Conservation (phyloP, 2,113 vertebrate genomes). For the Todiramphus chloris region DNA sequence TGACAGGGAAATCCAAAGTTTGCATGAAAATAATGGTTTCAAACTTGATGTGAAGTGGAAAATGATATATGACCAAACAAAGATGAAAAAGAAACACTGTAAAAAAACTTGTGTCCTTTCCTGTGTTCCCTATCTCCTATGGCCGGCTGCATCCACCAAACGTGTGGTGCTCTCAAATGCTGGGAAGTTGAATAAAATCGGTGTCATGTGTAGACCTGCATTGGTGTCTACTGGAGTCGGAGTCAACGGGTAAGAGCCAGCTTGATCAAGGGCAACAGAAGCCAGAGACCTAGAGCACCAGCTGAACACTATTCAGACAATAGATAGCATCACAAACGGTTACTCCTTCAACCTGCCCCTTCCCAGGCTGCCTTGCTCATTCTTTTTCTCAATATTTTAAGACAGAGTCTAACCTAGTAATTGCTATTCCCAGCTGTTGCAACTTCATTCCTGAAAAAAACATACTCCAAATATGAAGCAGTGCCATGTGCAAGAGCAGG, state of each 20-base stretch:
- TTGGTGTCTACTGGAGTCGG: background rate
- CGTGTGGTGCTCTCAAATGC: background rate
- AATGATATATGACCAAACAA: background rate
- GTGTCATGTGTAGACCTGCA: background rate
- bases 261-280: background rate
- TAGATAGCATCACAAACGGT: background rate
- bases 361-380: background rate
- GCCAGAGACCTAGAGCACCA: background rate
- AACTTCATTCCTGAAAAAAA: background rate
- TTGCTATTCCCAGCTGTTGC: background rate
- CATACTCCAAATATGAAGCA: background rate
- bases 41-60: background rate
- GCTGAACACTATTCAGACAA: background rate
- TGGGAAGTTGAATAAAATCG: background rate
- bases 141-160: background rate
- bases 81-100: background rate
- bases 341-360: background rate
- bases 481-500: background rate
- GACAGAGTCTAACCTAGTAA: background rate
- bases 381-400: slow-evolving; percentile 10
- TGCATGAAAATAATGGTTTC: background rate
- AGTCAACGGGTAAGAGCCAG: background rate
- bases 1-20: background rate
- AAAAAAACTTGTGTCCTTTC: background rate
- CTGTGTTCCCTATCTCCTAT: background rate